Evolutionary conservation across 2,797 vertebrate species (phyloP).

Genomic region (Platalea minor): DNA sequence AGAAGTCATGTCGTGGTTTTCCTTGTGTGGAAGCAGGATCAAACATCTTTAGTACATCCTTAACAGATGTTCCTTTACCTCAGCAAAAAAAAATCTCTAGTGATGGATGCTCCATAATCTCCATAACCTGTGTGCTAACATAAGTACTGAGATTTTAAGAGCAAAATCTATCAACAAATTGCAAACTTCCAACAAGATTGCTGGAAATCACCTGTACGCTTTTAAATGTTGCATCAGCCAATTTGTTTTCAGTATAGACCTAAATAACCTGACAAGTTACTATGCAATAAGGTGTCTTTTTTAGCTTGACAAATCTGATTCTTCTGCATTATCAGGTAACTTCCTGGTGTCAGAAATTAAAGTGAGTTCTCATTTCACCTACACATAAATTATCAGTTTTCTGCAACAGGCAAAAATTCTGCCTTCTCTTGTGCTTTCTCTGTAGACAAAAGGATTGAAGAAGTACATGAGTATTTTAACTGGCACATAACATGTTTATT

Average conservation of each 20-base stretch:
- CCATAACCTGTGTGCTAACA: not conserved
- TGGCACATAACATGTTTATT: not conserved
- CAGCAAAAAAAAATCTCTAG: not conserved
- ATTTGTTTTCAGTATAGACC: not conserved
- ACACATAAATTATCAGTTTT: not conserved
- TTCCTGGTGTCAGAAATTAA: not conserved
- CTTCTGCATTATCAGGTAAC: not conserved
- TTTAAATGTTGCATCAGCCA: not conserved
- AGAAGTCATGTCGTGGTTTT: not conserved
- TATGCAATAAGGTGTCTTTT: not conserved
- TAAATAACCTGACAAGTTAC: not conserved
- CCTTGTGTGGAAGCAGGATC: not conserved
- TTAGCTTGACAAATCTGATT: not conserved
- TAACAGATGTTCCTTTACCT: not conserved
- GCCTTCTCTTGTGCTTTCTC: not conserved
- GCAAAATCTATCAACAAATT: not conserved
- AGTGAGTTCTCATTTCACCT: not conserved
- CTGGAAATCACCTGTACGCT: not conserved
- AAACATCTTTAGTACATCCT: not conserved
- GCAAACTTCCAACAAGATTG: not conserved
- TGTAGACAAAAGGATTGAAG: not conserved
- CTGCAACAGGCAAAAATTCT: not conserved
- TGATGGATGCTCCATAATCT: not conserved
- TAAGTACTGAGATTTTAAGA: not conserved
- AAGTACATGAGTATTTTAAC: fast-evolving